Evolutionary conservation across 2,113 vertebrate genomes (phyloP).

Genomic region (Erythrocercus mccallii): DNA sequence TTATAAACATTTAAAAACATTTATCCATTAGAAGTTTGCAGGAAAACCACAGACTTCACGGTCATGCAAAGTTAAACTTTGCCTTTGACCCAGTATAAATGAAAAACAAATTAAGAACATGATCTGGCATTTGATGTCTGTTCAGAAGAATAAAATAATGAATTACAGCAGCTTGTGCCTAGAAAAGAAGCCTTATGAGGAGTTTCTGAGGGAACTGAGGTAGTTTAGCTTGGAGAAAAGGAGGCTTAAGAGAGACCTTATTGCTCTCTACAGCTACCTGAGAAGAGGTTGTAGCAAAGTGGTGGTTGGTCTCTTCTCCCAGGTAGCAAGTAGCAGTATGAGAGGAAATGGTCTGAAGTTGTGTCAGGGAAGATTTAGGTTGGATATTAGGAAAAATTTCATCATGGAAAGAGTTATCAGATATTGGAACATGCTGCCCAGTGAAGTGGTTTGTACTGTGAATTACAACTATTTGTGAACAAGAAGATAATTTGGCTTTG

Average conservation of each 20-base stretch:
- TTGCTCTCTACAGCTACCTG: neutral
- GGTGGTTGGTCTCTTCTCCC: neutral
- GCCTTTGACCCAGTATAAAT: neutral
- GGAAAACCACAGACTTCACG: neutral
- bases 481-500: neutral
- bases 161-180: neutral
- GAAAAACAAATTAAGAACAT: neutral
- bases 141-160: neutral
- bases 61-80: neutral
- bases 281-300: neutral
- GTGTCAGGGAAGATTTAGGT: neutral
- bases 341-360: neutral
- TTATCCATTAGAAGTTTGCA: fast-evolving
- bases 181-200: neutral
- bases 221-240: neutral
- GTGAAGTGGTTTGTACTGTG: neutral
- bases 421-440: neutral
- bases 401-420: neutral
- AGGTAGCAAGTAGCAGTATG: neutral
- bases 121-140: neutral
- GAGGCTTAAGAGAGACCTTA: neutral
- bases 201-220: neutral
- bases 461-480: neutral
- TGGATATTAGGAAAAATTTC: neutral
- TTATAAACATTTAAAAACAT: neutral